These are phyloP conservation scores for Drosophila burlai DNA, from an alignment of 1,140 invertebrate genomes.

Conservation along the genomic window DNA sequence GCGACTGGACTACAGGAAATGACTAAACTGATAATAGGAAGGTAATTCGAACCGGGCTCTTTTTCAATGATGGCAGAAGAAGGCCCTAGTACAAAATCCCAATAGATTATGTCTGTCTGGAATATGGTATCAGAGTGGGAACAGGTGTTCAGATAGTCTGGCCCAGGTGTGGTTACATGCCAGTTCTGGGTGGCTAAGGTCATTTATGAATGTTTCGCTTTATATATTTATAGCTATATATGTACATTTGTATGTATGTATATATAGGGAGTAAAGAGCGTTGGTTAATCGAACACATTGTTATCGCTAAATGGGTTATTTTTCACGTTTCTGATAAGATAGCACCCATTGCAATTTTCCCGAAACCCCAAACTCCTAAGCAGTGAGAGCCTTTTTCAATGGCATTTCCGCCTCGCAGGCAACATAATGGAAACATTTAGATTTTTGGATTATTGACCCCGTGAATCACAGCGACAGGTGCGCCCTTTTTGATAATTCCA, in stretches of 20 bases:
- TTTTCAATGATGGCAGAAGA: not conserved
- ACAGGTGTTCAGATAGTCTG: slow-evolving; percentile 57
- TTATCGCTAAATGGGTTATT: slow-evolving; percentile 46
- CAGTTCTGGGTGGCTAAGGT: slow-evolving; percentile 29
- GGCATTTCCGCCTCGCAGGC: slow-evolving; percentile 31
- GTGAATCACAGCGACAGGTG: slow-evolving; percentile 31
- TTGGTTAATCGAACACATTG: slow-evolving; percentile 47
- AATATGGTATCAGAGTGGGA: slow-evolving; percentile 27
- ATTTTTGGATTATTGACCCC: slow-evolving; percentile 19
- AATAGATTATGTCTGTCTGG: slow-evolving; percentile 18
- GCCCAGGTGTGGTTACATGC: slow-evolving; percentile 29
- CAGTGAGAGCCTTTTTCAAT: not conserved
- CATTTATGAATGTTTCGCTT: slow-evolving; percentile 50
- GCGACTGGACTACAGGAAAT: slow-evolving; percentile 57
- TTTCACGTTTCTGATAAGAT: slow-evolving; percentile 43
- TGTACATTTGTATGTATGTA: not conserved
- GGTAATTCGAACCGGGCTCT: slow-evolving; percentile 12
- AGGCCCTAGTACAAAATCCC: slow-evolving; percentile 14
- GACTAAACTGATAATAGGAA: slow-evolving; percentile 59
- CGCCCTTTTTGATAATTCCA: slow-evolving; percentile 30
- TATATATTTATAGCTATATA: not conserved
- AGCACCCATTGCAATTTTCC: slow-evolving; percentile 26
- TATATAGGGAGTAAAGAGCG: slow-evolving; percentile 13
- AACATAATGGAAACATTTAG: slow-evolving; percentile 18
- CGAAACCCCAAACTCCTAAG: slow-evolving; percentile 9